phyloP scores from a whole-genome alignment of 2,113 vertebrate genomes.

The Fulmarus glacialis region DNA sequence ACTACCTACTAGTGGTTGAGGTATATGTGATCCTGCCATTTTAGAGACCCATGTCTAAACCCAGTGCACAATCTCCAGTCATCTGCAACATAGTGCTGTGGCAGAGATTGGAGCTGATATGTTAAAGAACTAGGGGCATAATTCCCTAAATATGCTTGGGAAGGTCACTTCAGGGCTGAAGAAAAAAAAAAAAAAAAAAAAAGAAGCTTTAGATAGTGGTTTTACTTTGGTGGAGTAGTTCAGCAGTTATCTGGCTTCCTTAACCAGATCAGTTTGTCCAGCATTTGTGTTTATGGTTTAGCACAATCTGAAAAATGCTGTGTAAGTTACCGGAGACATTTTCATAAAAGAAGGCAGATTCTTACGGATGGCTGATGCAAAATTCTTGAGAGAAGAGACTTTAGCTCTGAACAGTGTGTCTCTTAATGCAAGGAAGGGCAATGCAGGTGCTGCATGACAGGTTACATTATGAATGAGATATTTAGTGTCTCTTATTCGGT shows the following conservation, averaged over 20 bases:
- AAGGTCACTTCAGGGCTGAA: background rate
- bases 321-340: background rate
- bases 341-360: background rate
- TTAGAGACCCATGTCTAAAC: background rate
- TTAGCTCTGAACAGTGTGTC: background rate
- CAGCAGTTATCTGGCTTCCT: background rate
- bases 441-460: background rate
- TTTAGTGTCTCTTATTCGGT: background rate
- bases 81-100: background rate
- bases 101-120: background rate
- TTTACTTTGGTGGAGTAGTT: background rate
- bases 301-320: background rate
- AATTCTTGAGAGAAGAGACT: background rate
- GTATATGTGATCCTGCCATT: background rate
- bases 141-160: background rate
- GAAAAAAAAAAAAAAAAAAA: accelerated
- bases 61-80: background rate
- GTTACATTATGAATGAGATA: background rate
- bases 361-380: background rate
- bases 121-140: background rate
- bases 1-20: background rate
- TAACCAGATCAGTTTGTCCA: background rate
- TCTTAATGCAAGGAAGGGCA: background rate
- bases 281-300: background rate
- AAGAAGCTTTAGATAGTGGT: background rate